These are phyloP conservation scores for Whitmania pigra DNA, from an alignment of 1,140 invertebrate genomes.

Conservation along the genomic window DNA sequence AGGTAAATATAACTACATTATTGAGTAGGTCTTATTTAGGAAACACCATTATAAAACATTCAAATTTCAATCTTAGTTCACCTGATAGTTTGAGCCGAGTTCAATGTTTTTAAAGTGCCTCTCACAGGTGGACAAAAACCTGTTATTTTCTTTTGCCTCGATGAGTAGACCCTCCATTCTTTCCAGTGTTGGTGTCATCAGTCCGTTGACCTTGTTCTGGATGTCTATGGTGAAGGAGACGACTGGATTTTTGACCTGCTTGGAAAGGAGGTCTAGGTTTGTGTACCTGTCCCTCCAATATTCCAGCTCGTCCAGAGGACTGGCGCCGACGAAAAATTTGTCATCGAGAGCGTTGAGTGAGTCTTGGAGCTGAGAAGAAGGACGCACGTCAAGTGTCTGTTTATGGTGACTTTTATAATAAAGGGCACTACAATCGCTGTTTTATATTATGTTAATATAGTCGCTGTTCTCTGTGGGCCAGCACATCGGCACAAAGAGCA, in stretches of 20 bases:
- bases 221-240: background rate
- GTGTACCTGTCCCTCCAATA: conserved; percentile 67
- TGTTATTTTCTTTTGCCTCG: conserved; percentile 66
- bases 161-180: conserved; percentile 42
- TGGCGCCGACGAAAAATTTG: conserved; percentile 49
- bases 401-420: too few species aligned
- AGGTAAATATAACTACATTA: too few species aligned
- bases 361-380: conserved; percentile 26
- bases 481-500: too few species aligned
- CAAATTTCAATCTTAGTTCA: background rate
- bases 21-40: too few species aligned
- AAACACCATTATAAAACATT: too few species aligned
- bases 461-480: too few species aligned
- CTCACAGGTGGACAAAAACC: conserved; percentile 64
- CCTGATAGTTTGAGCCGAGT: conserved; percentile 52
- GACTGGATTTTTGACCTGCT: conserved; percentile 61
- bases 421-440: too few species aligned
- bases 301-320: conserved; percentile 64
- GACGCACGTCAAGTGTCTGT: background rate
- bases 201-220: conserved; percentile 4
- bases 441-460: too few species aligned
- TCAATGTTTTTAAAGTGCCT: conserved; percentile 67
- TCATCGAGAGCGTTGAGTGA: conserved; percentile 37
- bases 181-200: background rate
- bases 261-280: conserved; percentile 58